Percentiles rank a stretch among this genome's conserved stretches.
Evolutionary conservation across 2,113 vertebrate species (phyloP).

Genomic region (Ramphastos sulfuratus): DNA sequence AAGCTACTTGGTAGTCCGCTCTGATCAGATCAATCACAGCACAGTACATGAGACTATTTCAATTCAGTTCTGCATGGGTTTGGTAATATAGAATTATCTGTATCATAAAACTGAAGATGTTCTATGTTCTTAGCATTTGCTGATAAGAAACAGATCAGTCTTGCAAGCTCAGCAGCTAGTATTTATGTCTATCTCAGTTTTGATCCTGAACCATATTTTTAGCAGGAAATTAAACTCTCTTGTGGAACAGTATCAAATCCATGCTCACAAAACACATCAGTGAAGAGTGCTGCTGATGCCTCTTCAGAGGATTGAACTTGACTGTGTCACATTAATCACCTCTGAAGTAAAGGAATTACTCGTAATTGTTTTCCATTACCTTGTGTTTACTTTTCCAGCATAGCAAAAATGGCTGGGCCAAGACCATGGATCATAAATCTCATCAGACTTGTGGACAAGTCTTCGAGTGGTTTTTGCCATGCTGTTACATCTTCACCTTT

Average conservation of each 20-base stretch:
- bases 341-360: constrained; percentile 54
- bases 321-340: constrained; percentile 35
- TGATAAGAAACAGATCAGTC: constrained; percentile 30
- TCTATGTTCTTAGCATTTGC: constrained; percentile 19
- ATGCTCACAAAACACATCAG: constrained; percentile 25
- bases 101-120: neutral
- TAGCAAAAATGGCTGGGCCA: constrained; percentile 26
- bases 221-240: constrained; percentile 71
- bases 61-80: neutral
- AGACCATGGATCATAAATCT: constrained; percentile 17
- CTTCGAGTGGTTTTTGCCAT: neutral
- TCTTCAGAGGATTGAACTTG: constrained; percentile 34
- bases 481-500: neutral
- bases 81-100: constrained; percentile 16
- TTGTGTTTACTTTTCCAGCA: constrained; percentile 30
- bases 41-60: neutral
- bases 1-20: neutral
- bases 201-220: constrained; percentile 30
- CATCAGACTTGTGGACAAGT: neutral
- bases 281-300: neutral
- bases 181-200: constrained; percentile 9
- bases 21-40: neutral
- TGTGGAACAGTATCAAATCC: constrained; percentile 47
- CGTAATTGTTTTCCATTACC: constrained; percentile 48
- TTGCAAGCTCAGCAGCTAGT: neutral